Evolutionary conservation across 2,113 vertebrate genomes (phyloP), one percentile per base, ranked within the genome.

Genomic region (Salvator merianae): DNA sequence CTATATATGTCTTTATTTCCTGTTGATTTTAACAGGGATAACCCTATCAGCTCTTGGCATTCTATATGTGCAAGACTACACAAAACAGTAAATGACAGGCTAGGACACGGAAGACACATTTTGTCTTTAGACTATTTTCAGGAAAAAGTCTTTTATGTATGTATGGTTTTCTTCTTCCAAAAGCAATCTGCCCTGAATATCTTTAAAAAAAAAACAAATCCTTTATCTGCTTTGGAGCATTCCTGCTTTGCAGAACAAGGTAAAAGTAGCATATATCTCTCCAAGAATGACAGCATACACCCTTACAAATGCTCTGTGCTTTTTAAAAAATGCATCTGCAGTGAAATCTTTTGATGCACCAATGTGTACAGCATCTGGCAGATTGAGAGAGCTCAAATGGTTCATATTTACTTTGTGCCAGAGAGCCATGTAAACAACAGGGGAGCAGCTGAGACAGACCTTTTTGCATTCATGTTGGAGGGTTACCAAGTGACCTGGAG

Each of bases 351-450:
- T 90, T 91, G 91, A 92, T 92, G 89, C 92, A 93, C 88, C 83
- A 92, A 88, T 92, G 78, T 93, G 92, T 93, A 92, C 89, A 94
- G 93, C 94, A 94, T 91, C 93, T 93, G 94, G 93, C 91, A 76
- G 34, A 87, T 88, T 86, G 87, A 92, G 92, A 92, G 92, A 94
- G 90, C 91, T 91, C 89, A 91, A 91, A 84, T 85, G 93, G 83
- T 81, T 86, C 76, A 12, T 83, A 12, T 82, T 87, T 75, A 0
- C 77, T 81, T 90, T 88, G 88, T 92, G 94, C 94, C 91, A 94
- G 92, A 53, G 69, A 63, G 20, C 36, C 88, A 85, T 88, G 85
- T 91, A 87, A 74, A 91, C 73, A 0, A 92, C 82, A 91, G 90
- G 88, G 86, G 88, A 91, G 94, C 92, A 93, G 94, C 92, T 94